A percentile compares a stretch with the other conserved stretches of the same genome.
Conservation (phyloP, 2,113 vertebrate genomes). For the Sturnira hondurensis region DNA sequence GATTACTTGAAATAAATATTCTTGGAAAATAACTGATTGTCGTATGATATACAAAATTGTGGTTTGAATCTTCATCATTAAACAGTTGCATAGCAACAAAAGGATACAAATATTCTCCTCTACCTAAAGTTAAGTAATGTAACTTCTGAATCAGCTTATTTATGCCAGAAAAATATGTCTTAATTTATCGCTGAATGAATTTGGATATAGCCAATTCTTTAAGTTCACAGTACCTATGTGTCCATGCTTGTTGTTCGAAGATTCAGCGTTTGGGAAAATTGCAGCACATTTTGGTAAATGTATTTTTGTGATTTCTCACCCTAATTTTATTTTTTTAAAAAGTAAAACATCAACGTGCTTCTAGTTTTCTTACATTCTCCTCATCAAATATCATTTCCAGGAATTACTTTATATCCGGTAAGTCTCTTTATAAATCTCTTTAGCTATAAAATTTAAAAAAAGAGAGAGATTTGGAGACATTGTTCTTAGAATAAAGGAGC, state of each 20-base stretch:
- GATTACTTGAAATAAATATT: slow-evolving; percentile 83
- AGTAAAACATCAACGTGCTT: background rate
- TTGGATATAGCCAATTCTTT: slow-evolving; percentile 36
- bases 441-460: slow-evolving; percentile 35
- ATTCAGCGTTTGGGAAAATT: slow-evolving; percentile 40
- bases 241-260: slow-evolving; percentile 42
- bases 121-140: slow-evolving; percentile 75
- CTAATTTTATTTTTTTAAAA: background rate
- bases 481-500: slow-evolving; percentile 56
- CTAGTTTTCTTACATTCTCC: slow-evolving; percentile 6
- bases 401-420: slow-evolving; percentile 39
- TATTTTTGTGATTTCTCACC: slow-evolving; percentile 10
- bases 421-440: slow-evolving; percentile 36
- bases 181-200: slow-evolving; percentile 66
- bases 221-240: slow-evolving; percentile 37
- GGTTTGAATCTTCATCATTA: slow-evolving; percentile 78
- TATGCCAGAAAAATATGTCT: slow-evolving; percentile 68
- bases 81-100: slow-evolving; percentile 93
- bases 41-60: slow-evolving; percentile 75
- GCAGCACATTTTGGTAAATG: background rate
- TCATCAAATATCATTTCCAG: slow-evolving; percentile 46
- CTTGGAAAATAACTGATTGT: slow-evolving; percentile 87
- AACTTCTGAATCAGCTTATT: slow-evolving; percentile 64
- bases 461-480: slow-evolving; percentile 48
- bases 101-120: slow-evolving; percentile 81